Conservation (phyloP, 1,140 invertebrate genomes). For the Psilanteris sp. region DNA sequence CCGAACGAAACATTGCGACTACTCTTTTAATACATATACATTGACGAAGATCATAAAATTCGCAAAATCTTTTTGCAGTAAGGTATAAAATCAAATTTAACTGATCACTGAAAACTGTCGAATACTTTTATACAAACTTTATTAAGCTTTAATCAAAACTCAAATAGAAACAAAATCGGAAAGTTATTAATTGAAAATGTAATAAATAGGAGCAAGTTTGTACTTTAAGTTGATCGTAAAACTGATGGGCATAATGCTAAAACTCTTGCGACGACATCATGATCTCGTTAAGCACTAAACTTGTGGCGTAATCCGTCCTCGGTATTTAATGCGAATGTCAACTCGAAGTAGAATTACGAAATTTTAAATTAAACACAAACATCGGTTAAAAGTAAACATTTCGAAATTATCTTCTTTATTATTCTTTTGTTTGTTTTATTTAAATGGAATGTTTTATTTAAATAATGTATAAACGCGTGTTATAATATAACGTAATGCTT, state of each 20-base stretch:
- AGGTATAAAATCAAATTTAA: constrained; percentile 9
- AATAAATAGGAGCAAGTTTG: neutral
- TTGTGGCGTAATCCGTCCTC: neutral
- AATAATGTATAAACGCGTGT: no score
- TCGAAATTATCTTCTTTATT: no score
- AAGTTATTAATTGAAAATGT: constrained; percentile 15
- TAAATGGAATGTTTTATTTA: no score
- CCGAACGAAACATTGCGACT: neutral
- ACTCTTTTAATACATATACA: constrained; percentile 4
- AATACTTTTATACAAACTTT: neutral
- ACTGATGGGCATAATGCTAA: constrained; percentile 10
- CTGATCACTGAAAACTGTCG: constrained; percentile 4
- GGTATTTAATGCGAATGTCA: neutral
- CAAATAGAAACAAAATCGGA: neutral
- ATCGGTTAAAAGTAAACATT: no score
- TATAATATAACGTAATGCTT: no score
- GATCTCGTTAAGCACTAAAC: neutral
- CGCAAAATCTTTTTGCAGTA: constrained; percentile 1
- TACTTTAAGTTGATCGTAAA: constrained; percentile 2
- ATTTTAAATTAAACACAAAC: no score
- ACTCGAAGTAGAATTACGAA: neutral
- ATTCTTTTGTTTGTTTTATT: no score
- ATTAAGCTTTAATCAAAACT: no score
- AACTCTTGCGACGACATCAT: neutral
- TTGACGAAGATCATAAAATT: neutral